phyloP scores from a whole-genome alignment of 2,113 vertebrate genomes.

The Emydocephalus ijimae region DNA sequence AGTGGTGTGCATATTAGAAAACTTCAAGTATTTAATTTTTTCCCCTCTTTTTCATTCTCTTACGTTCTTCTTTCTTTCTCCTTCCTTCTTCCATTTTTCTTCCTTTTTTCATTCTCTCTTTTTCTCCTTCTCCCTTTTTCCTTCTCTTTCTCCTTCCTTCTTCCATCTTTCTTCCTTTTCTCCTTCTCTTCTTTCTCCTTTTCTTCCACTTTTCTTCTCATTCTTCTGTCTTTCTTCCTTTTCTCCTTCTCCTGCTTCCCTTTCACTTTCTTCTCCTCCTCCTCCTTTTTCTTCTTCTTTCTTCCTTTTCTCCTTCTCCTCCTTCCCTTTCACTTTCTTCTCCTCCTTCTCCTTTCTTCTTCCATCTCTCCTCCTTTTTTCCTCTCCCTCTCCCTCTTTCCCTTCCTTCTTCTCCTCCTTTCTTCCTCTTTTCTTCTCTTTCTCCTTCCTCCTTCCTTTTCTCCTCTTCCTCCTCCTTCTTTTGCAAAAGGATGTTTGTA shows the following conservation, averaged over 20 bases:
- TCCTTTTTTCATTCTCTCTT: not conserved
- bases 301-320: not conserved
- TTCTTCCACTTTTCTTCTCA: not conserved
- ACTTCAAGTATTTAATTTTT: not conserved
- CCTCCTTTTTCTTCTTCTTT: not conserved
- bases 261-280: too few relatives aligned
- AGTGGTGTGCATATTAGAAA: not conserved
- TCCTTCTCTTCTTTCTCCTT: not conserved
- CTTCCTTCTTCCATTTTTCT: not conserved
- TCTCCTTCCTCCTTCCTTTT: not conserved
- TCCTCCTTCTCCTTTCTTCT: not conserved
- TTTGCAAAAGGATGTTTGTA: not conserved
- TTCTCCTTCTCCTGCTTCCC: not conserved
- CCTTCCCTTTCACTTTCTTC: too few relatives aligned
- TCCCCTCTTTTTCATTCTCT: not conserved
- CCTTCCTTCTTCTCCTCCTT: not conserved
- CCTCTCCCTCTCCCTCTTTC: too few relatives aligned
- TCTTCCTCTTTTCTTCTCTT: too few relatives aligned
- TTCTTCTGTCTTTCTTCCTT: not conserved
- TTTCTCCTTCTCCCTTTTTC: not conserved
- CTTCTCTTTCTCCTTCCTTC: not conserved
- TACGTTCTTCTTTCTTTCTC: not conserved
- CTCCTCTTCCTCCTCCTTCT: not conserved
- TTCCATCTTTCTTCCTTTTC: not conserved
- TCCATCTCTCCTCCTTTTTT: not conserved